A percentile compares a stretch with the other conserved stretches of the same genome.
These are phyloP conservation scores for Daboia siamensis DNA, from an alignment of 2,113 vertebrate genomes.

Conservation along the genomic window DNA sequence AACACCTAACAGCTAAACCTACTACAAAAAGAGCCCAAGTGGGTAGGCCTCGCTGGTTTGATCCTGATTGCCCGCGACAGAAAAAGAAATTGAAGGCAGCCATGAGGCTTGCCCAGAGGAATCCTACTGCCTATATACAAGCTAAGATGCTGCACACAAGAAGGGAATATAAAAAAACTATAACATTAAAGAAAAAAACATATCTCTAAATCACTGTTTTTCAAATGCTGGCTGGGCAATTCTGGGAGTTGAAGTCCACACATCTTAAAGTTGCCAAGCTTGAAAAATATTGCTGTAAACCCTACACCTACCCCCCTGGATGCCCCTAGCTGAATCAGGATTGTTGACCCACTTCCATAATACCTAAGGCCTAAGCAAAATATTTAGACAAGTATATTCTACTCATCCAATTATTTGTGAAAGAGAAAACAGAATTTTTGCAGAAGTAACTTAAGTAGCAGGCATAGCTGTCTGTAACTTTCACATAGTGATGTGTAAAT, in stretches of 20 bases:
- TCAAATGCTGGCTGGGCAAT: background rate
- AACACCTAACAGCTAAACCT: too few relatives aligned
- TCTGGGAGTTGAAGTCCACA: background rate
- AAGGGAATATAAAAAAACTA: too few relatives aligned
- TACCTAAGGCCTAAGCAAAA: background rate
- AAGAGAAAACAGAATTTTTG: background rate
- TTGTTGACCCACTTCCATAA: background rate
- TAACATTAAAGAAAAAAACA: too few relatives aligned
- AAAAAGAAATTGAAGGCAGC: too few relatives aligned
- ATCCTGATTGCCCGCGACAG: too few relatives aligned
- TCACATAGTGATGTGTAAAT: background rate
- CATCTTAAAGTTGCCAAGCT: background rate
- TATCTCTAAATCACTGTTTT: background rate
- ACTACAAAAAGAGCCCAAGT: too few relatives aligned
- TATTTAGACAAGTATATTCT: background rate
- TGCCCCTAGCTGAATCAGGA: background rate
- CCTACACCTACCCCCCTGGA: background rate
- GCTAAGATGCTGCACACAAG: too few relatives aligned
- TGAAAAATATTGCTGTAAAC: background rate
- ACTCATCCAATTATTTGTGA: background rate
- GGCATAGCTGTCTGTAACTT: background rate
- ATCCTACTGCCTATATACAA: too few relatives aligned
- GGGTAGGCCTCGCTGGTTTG: too few relatives aligned
- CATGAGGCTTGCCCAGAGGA: too few relatives aligned
- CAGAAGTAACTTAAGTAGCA: background rate